These are phyloP conservation scores for Phymatocera aterrima DNA, from an alignment of 2,888 invertebrate species.

Conservation along the genomic window DNA sequence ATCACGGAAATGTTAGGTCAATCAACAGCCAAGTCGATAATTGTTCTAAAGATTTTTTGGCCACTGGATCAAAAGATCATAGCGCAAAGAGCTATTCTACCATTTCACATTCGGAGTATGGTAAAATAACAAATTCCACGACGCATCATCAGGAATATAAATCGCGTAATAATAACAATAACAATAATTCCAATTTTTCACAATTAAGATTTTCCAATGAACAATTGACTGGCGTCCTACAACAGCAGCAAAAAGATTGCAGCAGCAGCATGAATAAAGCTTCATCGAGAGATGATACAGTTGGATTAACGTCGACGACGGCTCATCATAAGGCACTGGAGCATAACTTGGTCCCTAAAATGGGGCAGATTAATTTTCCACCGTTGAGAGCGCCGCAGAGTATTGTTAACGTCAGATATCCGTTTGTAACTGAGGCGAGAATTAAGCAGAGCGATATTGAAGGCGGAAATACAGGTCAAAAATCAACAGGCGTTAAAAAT, in stretches of 20 bases:
- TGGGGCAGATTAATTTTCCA: slow-evolving; percentile 64
- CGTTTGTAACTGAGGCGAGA: slow-evolving; percentile 64
- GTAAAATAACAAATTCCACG: not conserved
- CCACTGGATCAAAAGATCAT: slow-evolving; percentile 58
- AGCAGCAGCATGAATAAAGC: slow-evolving; percentile 33
- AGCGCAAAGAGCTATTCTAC: slow-evolving; percentile 54
- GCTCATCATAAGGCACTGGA: slow-evolving; percentile 53
- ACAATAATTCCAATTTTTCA: slow-evolving; percentile 16
- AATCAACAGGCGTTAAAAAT: slow-evolving; percentile 44
- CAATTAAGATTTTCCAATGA: slow-evolving; percentile 51
- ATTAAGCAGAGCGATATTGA: slow-evolving; percentile 55
- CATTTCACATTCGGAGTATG: slow-evolving; percentile 54
- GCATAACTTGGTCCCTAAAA: slow-evolving; percentile 57
- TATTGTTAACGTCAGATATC: slow-evolving; percentile 65
- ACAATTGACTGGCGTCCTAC: slow-evolving; percentile 51
- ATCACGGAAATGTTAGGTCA: not conserved
- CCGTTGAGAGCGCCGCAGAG: slow-evolving; percentile 65
- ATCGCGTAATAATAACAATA: slow-evolving; percentile 48
- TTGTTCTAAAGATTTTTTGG: slow-evolving; percentile 2
- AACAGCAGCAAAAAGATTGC: slow-evolving; percentile 43
- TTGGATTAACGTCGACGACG: not conserved
- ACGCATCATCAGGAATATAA: slow-evolving; percentile 59
- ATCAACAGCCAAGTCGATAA: not conserved
- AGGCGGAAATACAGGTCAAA: not conserved
- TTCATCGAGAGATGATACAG: slow-evolving; percentile 51